Evolutionary conservation across 2,113 vertebrate genomes (phyloP).

Genomic region (Cnemophilus loriae): DNA sequence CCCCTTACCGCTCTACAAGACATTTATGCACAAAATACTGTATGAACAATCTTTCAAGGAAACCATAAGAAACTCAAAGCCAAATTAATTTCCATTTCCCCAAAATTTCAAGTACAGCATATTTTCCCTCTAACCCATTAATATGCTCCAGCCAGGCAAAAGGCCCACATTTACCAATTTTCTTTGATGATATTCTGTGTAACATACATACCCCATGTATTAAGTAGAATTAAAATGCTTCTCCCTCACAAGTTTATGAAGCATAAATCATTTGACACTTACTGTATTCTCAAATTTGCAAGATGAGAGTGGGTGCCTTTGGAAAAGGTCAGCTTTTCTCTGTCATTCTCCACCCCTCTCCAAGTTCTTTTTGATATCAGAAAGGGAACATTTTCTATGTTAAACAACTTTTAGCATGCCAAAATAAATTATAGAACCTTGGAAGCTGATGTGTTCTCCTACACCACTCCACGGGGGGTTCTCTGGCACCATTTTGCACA

Average conservation of each 20-base stretch:
- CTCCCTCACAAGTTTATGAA: neutral
- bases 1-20: neutral
- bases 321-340: neutral
- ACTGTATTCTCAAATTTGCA: neutral
- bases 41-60: neutral
- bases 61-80: neutral
- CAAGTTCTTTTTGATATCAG: neutral
- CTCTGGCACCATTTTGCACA: neutral
- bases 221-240: neutral
- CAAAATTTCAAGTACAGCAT: neutral
- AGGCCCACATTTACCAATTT: neutral
- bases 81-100: neutral
- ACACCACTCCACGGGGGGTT: neutral
- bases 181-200: neutral
- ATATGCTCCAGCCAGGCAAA: neutral
- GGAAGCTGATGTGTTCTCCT: neutral
- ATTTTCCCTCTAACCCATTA: neutral
- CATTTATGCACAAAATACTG: neutral
- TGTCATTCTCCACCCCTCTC: neutral
- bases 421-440: neutral
- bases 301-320: neutral
- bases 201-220: fast-evolving
- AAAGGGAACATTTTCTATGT: neutral
- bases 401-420: neutral
- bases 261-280: neutral